These are phyloP conservation scores for Busseola fusca DNA, from an alignment of 2,888 invertebrate species.

Conservation along the genomic window DNA sequence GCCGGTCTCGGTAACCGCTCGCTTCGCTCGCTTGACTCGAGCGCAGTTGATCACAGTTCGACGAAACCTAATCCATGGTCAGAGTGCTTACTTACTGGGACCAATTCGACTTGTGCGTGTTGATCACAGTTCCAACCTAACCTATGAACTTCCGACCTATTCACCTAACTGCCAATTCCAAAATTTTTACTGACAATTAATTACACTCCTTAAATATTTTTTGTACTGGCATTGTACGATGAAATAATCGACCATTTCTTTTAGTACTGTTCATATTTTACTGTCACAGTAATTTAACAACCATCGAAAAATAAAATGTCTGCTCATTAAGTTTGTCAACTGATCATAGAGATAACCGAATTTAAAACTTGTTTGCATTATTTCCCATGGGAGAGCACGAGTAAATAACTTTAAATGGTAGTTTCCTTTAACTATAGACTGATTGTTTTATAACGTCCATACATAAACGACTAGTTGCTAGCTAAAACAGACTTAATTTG, in stretches of 20 bases:
- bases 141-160: background rate
- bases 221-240: background rate
- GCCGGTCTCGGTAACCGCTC: background rate
- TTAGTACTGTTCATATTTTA: background rate
- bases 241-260: background rate
- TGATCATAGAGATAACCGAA: background rate
- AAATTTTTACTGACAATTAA: background rate
- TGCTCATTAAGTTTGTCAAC: background rate
- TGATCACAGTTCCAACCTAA: background rate
- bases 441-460: background rate
- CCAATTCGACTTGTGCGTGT: background rate
- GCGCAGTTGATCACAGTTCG: background rate
- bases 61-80: background rate
- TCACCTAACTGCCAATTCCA: background rate
- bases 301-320: background rate
- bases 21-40: background rate
- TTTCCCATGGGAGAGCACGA: constrained; percentile 12
- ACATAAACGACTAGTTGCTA: too few relatives aligned
- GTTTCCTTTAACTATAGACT: constrained; percentile 9
- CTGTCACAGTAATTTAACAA: background rate
- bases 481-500: too few relatives aligned
- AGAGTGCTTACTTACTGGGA: background rate
- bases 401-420: constrained; percentile 10
- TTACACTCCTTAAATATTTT: background rate
- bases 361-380: constrained; percentile 1